phyloP scores from a whole-genome alignment of 1,140 invertebrate species.

The Drosophila seguyi region DNA sequence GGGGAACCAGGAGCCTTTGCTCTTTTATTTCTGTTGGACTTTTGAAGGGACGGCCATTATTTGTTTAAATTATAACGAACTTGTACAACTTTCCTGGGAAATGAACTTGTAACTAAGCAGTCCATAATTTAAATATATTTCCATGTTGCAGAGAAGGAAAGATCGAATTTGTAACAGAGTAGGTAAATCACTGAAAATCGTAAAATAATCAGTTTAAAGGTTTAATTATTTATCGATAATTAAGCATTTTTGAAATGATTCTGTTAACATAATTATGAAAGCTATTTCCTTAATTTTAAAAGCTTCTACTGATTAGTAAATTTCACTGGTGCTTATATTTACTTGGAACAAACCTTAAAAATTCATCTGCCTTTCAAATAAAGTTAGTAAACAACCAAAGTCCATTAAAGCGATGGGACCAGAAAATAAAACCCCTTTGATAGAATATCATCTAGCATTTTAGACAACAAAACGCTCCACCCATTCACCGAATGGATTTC shows the following conservation, averaged over 20 bases:
- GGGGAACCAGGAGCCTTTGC: conserved; percentile 1
- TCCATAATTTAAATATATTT: conserved; percentile 11
- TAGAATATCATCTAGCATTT: conserved; percentile 17
- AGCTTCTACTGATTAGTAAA: not conserved
- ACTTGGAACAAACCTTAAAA: not conserved
- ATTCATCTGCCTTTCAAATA: not conserved
- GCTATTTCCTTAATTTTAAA: too few relatives aligned
- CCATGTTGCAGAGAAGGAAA: not conserved
- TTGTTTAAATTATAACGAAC: conserved; percentile 15
- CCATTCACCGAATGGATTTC: conserved; percentile 3
- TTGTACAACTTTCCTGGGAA: conserved; percentile 4
- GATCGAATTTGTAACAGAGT: not conserved
- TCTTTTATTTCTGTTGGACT: conserved; percentile 13
- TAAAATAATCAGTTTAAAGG: too few relatives aligned
- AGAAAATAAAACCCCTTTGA: conserved; percentile 5
- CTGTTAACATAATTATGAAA: not conserved
- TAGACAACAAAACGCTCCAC: conserved; percentile 14
- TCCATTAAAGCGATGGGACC: conserved; percentile 7
- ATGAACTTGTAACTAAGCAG: conserved; percentile 7
- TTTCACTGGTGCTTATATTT: not conserved
- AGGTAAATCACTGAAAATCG: not conserved
- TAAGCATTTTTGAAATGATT: too few relatives aligned
- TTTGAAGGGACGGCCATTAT: conserved; percentile 1
- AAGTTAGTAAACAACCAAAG: conserved; percentile 9
- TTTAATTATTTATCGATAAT: too few relatives aligned